These are phyloP conservation scores for Agonopterix subpropinquella DNA, from an alignment of 2,888 invertebrate genomes.

Conservation along the genomic window DNA sequence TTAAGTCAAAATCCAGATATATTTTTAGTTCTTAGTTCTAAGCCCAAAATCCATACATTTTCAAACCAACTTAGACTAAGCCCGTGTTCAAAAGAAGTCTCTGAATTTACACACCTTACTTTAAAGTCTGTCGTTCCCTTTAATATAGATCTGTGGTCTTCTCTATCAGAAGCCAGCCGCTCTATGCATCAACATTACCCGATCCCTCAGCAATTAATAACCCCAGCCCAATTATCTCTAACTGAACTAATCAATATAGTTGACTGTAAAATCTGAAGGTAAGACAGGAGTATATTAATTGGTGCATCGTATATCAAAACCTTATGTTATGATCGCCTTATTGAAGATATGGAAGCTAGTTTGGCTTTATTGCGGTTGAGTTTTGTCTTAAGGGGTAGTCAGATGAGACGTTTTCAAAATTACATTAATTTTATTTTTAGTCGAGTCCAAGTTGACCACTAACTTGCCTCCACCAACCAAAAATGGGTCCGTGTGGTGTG, in stretches of 20 bases:
- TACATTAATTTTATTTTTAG: background rate
- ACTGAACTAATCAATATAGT: slow-evolving; percentile 51
- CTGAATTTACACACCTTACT: too few species aligned
- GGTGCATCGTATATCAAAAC: slow-evolving; percentile 42
- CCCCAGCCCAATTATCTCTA: slow-evolving; percentile 51
- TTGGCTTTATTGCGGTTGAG: slow-evolving; percentile 13
- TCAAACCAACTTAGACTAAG: too few species aligned
- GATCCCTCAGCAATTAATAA: slow-evolving; percentile 42
- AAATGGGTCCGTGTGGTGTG: background rate
- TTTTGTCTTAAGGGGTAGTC: background rate
- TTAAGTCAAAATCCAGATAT: too few species aligned
- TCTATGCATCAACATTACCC: slow-evolving; percentile 1
- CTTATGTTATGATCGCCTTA: slow-evolving; percentile 35
- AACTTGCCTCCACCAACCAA: background rate
- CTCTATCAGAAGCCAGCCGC: too few species aligned
- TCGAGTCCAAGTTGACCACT: background rate
- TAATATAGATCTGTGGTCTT: too few species aligned
- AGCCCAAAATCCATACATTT: too few species aligned
- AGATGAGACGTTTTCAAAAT: background rate
- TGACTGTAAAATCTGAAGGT: slow-evolving; percentile 30
- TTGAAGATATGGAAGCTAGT: slow-evolving; percentile 17
- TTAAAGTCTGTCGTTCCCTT: too few species aligned
- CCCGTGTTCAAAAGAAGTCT: too few species aligned
- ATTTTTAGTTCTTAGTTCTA: too few species aligned
- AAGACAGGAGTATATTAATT: slow-evolving; percentile 57